phyloP scores from a whole-genome alignment of 2,113 vertebrate species.

The Oxyruncus cristatus region DNA sequence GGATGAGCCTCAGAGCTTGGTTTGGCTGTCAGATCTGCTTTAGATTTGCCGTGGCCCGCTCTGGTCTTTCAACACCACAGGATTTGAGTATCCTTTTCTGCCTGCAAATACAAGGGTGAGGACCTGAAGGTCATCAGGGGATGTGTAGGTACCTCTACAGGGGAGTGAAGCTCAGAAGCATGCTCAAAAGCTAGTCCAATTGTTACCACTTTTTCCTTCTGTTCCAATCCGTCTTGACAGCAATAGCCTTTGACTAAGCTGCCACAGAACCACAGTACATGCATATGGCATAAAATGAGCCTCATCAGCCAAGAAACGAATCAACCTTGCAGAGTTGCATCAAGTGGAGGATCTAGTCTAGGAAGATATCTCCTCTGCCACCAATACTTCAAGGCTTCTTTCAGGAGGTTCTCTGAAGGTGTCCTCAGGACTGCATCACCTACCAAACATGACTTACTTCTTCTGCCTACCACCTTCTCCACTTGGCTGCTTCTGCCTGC shows the following conservation, averaged over 20 bases:
- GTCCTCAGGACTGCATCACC: neutral
- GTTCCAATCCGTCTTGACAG: neutral
- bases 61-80: neutral
- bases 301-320: neutral
- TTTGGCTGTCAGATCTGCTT: neutral
- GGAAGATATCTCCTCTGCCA: neutral
- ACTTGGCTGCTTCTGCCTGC: neutral
- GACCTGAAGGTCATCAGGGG: neutral
- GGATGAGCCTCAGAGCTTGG: neutral
- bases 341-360: neutral
- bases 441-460: neutral
- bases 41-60: neutral
- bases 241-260: neutral
- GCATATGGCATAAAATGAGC: neutral
- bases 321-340: neutral
- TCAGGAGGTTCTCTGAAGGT: neutral
- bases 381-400: neutral
- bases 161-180: neutral
- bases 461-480: neutral
- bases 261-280: fast-evolving
- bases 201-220: neutral
- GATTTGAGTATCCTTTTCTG: neutral
- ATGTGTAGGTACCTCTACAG: neutral
- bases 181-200: neutral
- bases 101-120: neutral